Percentiles rank a stretch among this genome's conserved stretches.
Conservation (phyloP, 1,140 invertebrate species). For the Drosophila pallidifrons region DNA sequence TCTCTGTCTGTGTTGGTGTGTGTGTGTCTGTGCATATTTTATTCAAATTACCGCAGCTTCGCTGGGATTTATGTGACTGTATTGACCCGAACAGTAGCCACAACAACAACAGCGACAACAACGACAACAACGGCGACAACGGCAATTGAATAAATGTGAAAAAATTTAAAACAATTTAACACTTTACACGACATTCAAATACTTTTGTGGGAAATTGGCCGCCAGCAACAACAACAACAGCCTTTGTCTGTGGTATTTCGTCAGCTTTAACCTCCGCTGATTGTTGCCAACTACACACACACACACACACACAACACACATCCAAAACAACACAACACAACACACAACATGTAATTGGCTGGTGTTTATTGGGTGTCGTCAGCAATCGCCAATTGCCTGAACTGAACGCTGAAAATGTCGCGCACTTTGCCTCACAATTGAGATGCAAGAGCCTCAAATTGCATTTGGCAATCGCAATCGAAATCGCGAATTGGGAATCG, state of each 20-base stretch:
- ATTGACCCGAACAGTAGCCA: conserved; percentile 51
- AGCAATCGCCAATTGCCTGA: conserved; percentile 73
- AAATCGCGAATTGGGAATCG: not conserved
- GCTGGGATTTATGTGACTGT: conserved; percentile 68
- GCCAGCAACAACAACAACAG: conserved; percentile 2
- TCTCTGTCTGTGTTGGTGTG: conserved; percentile 3
- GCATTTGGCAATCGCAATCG: conserved; percentile 9
- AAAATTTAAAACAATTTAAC: conserved; percentile 82
- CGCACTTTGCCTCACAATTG: conserved; percentile 35
- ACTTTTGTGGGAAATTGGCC: conserved; percentile 79
- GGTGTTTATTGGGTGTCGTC: conserved; percentile 80
- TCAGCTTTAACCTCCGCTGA: conserved; percentile 59
- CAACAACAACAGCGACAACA: conserved; percentile 15
- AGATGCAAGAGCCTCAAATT: conserved; percentile 28
- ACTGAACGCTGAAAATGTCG: conserved; percentile 32
- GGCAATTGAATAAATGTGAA: conserved; percentile 25
- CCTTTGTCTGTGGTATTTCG: conserved; percentile 58
- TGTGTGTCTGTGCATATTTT: conserved; percentile 71
- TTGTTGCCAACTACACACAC: conserved; percentile 54
- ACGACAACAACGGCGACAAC: conserved; percentile 12
- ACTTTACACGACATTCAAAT: conserved; percentile 83
- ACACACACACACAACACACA: conserved; percentile 6
- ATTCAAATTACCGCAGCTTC: conserved; percentile 77
- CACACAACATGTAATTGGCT: conserved; percentile 62
- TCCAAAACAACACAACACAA: not conserved